Percentiles rank a stretch among this genome's conserved stretches.
These are phyloP conservation scores for Numida meleagris DNA, from an alignment of 2,113 vertebrate genomes.

Conservation along the genomic window DNA sequence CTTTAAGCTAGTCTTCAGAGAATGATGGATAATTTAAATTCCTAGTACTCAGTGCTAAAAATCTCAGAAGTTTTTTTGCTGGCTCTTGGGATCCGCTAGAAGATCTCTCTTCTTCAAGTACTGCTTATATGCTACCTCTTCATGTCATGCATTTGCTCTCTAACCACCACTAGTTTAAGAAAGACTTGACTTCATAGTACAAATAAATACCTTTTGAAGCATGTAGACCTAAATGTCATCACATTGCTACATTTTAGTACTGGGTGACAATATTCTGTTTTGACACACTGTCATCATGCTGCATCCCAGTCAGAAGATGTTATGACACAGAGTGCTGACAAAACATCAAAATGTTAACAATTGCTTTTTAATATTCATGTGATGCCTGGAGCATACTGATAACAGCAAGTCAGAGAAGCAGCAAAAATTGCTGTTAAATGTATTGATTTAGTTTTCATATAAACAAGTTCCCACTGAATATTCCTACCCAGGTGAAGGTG, in stretches of 20 bases:
- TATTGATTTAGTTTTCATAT: constrained; percentile 1
- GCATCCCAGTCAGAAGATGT: constrained; percentile 44
- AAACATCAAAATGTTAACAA: constrained; percentile 66
- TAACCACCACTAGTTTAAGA: not conserved
- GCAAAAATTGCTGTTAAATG: not conserved
- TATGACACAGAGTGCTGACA: constrained; percentile 68
- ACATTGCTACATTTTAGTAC: constrained; percentile 1
- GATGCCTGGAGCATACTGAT: constrained; percentile 24
- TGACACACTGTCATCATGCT: constrained; percentile 50
- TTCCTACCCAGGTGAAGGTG: not conserved
- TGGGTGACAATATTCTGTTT: constrained; percentile 39
- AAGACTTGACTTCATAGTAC: not conserved
- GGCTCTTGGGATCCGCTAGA: not conserved
- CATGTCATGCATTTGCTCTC: not conserved
- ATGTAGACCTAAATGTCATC: constrained; percentile 3
- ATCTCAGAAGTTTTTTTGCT: not conserved
- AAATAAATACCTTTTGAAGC: constrained; percentile 35
- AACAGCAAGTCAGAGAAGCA: not conserved
- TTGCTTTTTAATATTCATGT: constrained; percentile 59
- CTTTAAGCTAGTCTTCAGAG: not conserved
- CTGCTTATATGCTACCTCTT: not conserved
- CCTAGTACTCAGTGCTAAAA: not conserved
- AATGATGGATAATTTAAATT: not conserved
- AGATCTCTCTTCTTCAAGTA: not conserved
- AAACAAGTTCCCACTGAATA: not conserved